A percentile compares a stretch with the other conserved stretches of the same genome.
phyloP scores from a whole-genome alignment of 2,888 invertebrate genomes.

The Leucophenga maculata region DNA sequence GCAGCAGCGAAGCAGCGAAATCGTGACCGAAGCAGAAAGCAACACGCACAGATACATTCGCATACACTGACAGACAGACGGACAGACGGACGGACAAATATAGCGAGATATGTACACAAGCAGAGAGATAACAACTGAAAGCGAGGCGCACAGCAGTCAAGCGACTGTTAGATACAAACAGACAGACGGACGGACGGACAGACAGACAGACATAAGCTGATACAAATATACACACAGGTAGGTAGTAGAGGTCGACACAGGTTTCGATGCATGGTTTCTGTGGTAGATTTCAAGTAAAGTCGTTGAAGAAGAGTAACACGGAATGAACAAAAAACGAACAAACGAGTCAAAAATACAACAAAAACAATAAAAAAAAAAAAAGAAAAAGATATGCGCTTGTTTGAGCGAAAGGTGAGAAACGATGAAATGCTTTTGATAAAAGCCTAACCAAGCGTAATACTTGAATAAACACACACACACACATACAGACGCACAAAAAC shows the following conservation, averaged over 20 bases:
- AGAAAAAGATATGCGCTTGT: neutral
- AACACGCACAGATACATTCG: neutral
- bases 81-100: too few species aligned
- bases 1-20: slow-evolving; percentile 14
- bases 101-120: neutral
- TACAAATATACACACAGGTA: too few species aligned
- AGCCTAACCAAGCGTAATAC: slow-evolving; percentile 3
- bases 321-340: neutral
- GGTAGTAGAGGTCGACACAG: too few species aligned
- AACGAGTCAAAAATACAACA: neutral
- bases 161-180: too few species aligned
- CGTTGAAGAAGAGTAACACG: neutral
- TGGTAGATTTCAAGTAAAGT: neutral
- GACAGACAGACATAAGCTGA: too few species aligned
- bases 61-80: neutral
- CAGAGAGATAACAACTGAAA: neutral
- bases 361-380: neutral
- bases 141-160: neutral
- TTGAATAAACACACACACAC: too few species aligned
- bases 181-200: too few species aligned
- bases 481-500: too few species aligned
- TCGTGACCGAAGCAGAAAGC: neutral
- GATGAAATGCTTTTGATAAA: neutral
- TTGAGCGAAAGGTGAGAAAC: neutral
- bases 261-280: neutral